Evolutionary conservation across 2,888 invertebrate species (phyloP).

Genomic region (Stenolophus ochropezus): DNA sequence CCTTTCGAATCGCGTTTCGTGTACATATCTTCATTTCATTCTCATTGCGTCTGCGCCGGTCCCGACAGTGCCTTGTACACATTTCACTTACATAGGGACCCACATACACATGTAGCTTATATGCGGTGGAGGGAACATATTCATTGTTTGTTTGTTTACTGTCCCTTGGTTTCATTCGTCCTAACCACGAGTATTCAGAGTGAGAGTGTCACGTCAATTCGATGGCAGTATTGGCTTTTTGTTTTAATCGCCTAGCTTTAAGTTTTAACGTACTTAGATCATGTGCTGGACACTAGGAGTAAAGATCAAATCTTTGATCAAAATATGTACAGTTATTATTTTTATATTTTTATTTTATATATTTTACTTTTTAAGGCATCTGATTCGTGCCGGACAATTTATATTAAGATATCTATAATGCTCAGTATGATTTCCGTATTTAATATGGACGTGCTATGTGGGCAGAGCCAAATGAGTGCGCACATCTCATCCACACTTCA

Average conservation of each 20-base stretch:
- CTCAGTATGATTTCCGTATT: constrained; percentile 49
- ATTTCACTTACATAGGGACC: constrained; percentile 44
- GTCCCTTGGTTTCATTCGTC: constrained; percentile 36
- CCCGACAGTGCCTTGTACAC: constrained; percentile 57
- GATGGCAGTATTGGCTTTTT: constrained; percentile 59
- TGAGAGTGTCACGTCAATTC: constrained; percentile 48
- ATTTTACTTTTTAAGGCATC: constrained; percentile 50
- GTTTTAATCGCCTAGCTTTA: constrained; percentile 67
- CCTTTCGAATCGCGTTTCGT: constrained; percentile 27
- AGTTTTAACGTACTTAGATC: constrained; percentile 71
- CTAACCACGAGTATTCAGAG: constrained; percentile 33
- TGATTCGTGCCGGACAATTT: constrained; percentile 24
- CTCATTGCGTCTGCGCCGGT: constrained; percentile 30
- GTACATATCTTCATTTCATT: constrained; percentile 54
- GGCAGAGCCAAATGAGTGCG: constrained; percentile 47
- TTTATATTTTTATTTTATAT: constrained; percentile 59
- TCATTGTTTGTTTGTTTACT: constrained; percentile 37
- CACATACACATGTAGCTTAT: constrained; percentile 37
- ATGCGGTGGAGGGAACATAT: constrained; percentile 56
- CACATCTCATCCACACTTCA: constrained; percentile 13
- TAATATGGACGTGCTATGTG: constrained; percentile 49
- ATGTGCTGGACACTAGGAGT: constrained; percentile 66
- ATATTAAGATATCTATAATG: constrained; percentile 46
- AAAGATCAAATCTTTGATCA: constrained; percentile 58
- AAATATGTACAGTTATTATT: constrained; percentile 60